phyloP scores from a whole-genome alignment of 2,797 vertebrate species.

The Australoheros facetus region DNA sequence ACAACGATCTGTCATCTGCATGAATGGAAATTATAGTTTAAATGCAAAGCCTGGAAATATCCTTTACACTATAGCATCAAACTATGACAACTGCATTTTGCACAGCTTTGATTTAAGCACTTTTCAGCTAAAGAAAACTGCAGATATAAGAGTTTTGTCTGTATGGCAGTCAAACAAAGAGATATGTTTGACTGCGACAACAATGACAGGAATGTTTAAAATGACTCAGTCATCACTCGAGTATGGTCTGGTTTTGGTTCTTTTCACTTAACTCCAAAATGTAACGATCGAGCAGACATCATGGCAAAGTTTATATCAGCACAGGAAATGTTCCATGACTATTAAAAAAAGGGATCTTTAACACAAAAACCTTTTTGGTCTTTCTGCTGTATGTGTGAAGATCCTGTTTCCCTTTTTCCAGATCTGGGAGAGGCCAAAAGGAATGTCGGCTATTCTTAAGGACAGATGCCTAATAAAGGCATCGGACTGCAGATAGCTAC shows the following conservation, averaged over 20 bases:
- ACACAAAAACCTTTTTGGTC: slow-evolving; percentile 10
- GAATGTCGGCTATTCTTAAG: slow-evolving; percentile 44
- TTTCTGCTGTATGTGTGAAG: background rate
- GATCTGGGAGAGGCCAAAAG: slow-evolving; percentile 32
- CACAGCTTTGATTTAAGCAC: background rate
- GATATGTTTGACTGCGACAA: no score
- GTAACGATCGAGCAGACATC: background rate
- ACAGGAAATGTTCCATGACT: slow-evolving; percentile 8
- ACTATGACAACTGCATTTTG: background rate
- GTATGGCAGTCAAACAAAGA: background rate
- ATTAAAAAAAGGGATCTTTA: slow-evolving; percentile 11
- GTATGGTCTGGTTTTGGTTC: background rate
- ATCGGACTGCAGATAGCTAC: slow-evolving; percentile 27
- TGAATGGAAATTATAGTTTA: background rate
- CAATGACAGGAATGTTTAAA: background rate
- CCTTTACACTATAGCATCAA: background rate
- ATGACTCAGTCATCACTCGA: accelerated
- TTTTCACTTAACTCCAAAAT: background rate
- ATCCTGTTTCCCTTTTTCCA: slow-evolving; percentile 20
- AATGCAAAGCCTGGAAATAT: background rate
- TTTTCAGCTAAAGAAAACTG: background rate
- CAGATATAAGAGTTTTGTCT: background rate
- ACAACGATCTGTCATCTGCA: background rate
- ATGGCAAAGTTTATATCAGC: no score
- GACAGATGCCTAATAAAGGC: slow-evolving; percentile 24